Base-by-base conservation (phyloP, 2,113 vertebrate genomes). In the Vanacampus margaritifer region DNA sequence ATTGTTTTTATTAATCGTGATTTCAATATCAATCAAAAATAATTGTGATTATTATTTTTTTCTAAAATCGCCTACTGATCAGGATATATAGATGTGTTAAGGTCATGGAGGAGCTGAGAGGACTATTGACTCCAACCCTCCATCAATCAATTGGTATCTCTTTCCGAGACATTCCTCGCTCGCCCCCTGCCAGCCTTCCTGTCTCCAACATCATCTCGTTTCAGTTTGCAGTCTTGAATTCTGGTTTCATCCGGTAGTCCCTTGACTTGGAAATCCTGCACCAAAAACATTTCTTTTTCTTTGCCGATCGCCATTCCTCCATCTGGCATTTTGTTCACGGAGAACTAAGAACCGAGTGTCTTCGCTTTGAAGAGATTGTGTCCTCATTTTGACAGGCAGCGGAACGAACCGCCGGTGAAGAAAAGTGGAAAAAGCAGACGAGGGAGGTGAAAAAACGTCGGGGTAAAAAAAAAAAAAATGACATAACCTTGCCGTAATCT, bases 61-160 rank as follows among this genome's bases (percentile, higher is more conserved):
- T n/a, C n/a, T n/a, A n/a, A n/a, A n/a, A n/a, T n/a, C n/a, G n/a
- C n/a, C n/a, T n/a, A n/a, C n/a, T n/a, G 41, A 43, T 43, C 11
- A 43, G n/a, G n/a, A 51, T 51, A 8, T 10, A n/a, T 10, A 7
- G 8, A 51, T 53, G 51, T 23, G 51, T 23, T 1, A 69, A 78
- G 85, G 76, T 88, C 79, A 71, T 37, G 61, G 73, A 71, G 76
- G 65, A 79, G 73, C 46, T 62, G 69, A 80, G 69, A 82, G 73
- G 67, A 75, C 64, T 65, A 19, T 56, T 68, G 69, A 74, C 65
- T 71, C 69, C 76, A 65, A 83, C 69, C 64, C 62, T 82, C 71
- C 66, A 56, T 71, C 41, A 43, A 14, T 45, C 67, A 45, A 50
- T 76, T 35, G 51, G 41, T 76, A 65, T 68, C 67, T 75, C 73